phyloP scores from a whole-genome alignment of 35 echinoderm and acorn worm genomes.

The Heliocidaris erythrogramma region DNA sequence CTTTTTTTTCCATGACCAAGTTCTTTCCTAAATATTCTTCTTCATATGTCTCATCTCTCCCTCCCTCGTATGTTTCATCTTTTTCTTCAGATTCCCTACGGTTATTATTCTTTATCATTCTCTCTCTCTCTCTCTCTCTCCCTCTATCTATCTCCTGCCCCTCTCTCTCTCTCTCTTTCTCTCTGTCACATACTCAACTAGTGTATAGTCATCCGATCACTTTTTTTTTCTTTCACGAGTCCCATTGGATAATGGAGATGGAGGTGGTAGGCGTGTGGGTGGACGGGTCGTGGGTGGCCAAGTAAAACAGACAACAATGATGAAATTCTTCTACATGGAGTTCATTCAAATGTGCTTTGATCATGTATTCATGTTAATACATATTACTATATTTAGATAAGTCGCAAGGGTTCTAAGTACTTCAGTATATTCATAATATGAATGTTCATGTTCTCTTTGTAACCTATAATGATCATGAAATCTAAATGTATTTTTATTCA shows the following conservation, averaged over 20 bases:
- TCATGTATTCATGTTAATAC: neutral
- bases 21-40: no score
- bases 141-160: neutral
- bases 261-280: neutral
- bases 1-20: no score
- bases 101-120: neutral
- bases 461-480: no score
- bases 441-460: no score
- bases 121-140: neutral
- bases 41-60: no score
- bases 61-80: no score
- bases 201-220: no score
- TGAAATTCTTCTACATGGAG: neutral
- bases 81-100: no score
- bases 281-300: neutral
- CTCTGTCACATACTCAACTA: neutral
- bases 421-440: no score
- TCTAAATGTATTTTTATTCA: no score
- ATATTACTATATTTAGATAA: no score
- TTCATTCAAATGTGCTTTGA: neutral
- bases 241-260: neutral
- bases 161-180: neutral
- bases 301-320: neutral
- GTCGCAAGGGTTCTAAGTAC: no score
- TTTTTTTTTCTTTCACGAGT: neutral